These are phyloP conservation scores for Ceyx cyanopectus DNA, from an alignment of 2,113 vertebrate genomes.

Conservation along the genomic window DNA sequence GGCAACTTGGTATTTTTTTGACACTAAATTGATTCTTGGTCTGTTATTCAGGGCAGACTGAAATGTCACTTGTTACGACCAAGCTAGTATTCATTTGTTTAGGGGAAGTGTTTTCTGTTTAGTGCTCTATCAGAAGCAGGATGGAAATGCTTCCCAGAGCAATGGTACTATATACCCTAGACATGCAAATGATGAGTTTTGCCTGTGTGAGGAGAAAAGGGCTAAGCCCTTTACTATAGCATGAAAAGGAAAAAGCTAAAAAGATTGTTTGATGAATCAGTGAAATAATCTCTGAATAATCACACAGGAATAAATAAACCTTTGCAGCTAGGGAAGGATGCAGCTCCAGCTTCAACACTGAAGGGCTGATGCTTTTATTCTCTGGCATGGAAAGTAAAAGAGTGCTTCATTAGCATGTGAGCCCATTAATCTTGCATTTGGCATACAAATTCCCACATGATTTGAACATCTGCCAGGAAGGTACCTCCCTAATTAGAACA, in stretches of 20 bases:
- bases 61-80: conserved; percentile 19
- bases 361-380: conserved; percentile 30
- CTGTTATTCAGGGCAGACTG: neutral
- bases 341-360: neutral
- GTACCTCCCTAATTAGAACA: conserved; percentile 45
- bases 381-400: neutral
- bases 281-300: conserved; percentile 14
- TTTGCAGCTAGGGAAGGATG: neutral
- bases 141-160: neutral
- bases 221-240: neutral
- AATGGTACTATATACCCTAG: neutral
- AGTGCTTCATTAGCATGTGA: conserved; percentile 40
- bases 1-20: conserved; percentile 10
- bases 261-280: neutral
- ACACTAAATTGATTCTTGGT: conserved; percentile 4
- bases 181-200: neutral
- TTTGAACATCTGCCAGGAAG: conserved; percentile 56
- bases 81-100: neutral
- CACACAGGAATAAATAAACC: neutral
- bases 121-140: neutral
- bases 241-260: neutral
- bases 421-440: conserved; percentile 36
- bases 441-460: conserved; percentile 2
- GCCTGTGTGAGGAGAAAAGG: neutral
- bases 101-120: neutral